Base-by-base conservation (phyloP, 1,140 invertebrate species). In the Limonius californicus region DNA sequence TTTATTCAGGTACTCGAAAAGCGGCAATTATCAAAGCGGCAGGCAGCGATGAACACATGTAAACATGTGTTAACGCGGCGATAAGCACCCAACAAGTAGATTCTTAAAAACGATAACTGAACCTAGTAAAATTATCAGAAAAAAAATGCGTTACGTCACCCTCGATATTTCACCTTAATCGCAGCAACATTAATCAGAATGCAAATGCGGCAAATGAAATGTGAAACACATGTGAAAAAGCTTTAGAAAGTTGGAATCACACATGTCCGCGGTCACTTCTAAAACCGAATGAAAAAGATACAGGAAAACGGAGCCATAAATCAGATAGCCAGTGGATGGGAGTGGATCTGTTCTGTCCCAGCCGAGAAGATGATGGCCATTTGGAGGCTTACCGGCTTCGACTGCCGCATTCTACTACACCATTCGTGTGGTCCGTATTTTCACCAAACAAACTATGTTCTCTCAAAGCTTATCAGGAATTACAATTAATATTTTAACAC, bases 301-400 rank as follows among this genome's bases (percentile, higher is more conserved):
- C 45, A 50, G 45, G 45, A 50, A 39, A 50, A 21, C 45, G 45
- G 16, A 50, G 61, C 27, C 61, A 57, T 62, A 62, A 62, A 62
- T 62, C 61, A 62, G 61, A 47, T 55, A 42, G 50, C 53, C 59
- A 55, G 59, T 62, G 55, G 61, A 62, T 50, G 45, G 45, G 45
- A 50, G 45, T 50, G 45, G 45, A 50, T 50, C 45, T 50, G 45
- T 50, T 62, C 54, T 62, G 61, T 47, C 47, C 61, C 61, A 47
- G 54, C 54, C 55, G 61, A 56, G 56, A 57, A 62, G 61, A 62
- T 62, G 61, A 62, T 62, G 61, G 61, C 56, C 55, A 62, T 62
- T 62, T 62, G 61, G 61, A 53, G 56, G 61, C 54, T 57, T 62
- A 50, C 45, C 45, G 45, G 45, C 45, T 50, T 50, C 45, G 20